Evolutionary conservation across 2,888 invertebrate genomes (phyloP).

Genomic region (Macrostomum cliftonense): DNA sequence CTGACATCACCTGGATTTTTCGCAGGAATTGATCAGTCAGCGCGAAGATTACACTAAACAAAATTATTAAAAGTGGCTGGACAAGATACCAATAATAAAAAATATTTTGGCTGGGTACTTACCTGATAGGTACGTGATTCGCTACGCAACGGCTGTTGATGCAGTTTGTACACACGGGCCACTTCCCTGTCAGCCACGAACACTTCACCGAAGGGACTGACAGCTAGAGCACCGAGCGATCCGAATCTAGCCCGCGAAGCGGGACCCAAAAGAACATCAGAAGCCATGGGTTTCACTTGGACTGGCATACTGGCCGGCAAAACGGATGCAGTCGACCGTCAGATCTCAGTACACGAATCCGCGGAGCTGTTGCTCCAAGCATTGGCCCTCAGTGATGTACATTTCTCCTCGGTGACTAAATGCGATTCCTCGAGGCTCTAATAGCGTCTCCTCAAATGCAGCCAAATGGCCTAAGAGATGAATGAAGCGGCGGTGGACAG

Average conservation of each 20-base stretch:
- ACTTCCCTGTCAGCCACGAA: background rate
- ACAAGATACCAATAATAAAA: no score
- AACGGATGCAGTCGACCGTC: background rate
- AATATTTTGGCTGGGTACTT: no score
- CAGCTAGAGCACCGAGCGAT: constrained; percentile 23
- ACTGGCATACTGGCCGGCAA: no score
- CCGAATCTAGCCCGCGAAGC: constrained; percentile 46
- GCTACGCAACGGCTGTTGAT: no score
- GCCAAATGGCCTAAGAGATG: background rate
- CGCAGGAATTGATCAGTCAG: no score
- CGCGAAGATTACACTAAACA: no score
- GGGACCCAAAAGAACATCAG: no score
- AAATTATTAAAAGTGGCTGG: no score
- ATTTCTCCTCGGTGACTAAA: constrained; percentile 50
- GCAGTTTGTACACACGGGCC: background rate
- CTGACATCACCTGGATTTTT: constrained; percentile 66
- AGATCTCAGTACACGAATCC: background rate
- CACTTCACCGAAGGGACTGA: constrained; percentile 10
- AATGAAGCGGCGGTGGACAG: constrained; percentile 4
- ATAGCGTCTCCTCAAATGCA: background rate
- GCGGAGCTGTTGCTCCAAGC: constrained; percentile 24
- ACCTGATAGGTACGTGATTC: no score
- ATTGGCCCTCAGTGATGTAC: constrained; percentile 79
- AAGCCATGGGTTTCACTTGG: no score
- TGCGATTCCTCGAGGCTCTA: background rate